Percentiles rank a stretch among this genome's conserved stretches.
Evolutionary conservation across 2,888 invertebrate genomes (phyloP).

Genomic region (Bombylius discolor): DNA sequence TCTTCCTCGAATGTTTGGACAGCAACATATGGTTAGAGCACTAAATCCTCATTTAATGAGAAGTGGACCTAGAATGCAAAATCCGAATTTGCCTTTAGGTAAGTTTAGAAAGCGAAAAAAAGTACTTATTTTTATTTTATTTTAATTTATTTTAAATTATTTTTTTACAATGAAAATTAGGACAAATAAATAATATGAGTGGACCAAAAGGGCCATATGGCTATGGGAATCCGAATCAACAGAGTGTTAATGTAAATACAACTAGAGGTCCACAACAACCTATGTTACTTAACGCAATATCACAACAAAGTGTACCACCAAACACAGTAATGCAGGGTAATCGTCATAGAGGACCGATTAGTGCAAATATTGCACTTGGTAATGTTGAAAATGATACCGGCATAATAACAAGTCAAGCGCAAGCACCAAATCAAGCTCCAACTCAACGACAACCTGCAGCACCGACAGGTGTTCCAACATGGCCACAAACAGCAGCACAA

Average conservation of each 20-base stretch:
- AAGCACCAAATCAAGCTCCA: slow-evolving; percentile 49
- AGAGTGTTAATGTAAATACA: slow-evolving; percentile 24
- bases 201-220: slow-evolving; percentile 30
- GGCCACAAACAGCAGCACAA: slow-evolving; percentile 40
- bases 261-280: slow-evolving; percentile 21
- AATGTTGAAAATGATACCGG: slow-evolving; percentile 49
- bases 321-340: slow-evolving; percentile 29
- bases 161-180: slow-evolving; percentile 17
- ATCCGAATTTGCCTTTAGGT: slow-evolving; percentile 33
- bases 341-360: slow-evolving; percentile 35
- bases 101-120: slow-evolving; percentile 7
- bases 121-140: too few species aligned
- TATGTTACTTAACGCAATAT: slow-evolving; percentile 19
- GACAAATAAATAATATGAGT: slow-evolving; percentile 32
- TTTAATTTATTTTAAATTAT: too few species aligned
- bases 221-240: slow-evolving; percentile 18
- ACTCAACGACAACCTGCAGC: slow-evolving; percentile 65
- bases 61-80: slow-evolving; percentile 46
- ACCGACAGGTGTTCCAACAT: slow-evolving; percentile 45
- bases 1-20: slow-evolving; percentile 31
- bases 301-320: slow-evolving; percentile 39
- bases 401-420: slow-evolving; percentile 36
- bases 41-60: slow-evolving; percentile 37
- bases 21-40: slow-evolving; percentile 30
- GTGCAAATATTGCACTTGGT: slow-evolving; percentile 42